Evolutionary conservation across 2,113 vertebrate genomes (phyloP).

Genomic region (Xyliphius kryptos): DNA sequence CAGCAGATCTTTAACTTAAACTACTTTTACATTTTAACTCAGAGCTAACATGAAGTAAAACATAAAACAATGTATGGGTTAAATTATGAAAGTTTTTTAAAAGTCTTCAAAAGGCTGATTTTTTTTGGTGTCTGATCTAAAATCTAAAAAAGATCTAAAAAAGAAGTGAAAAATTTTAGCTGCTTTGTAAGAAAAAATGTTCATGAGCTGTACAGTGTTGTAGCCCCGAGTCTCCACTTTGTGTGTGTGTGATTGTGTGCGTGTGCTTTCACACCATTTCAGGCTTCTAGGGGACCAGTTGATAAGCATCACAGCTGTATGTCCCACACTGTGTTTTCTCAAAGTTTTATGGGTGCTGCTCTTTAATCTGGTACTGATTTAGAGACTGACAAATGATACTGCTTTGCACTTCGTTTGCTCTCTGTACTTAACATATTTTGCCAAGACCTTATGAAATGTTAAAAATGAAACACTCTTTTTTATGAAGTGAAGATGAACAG

Average conservation of each 20-base stretch:
- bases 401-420: slow-evolving; percentile 10
- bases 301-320: slow-evolving; percentile 45
- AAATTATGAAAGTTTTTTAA: too few species aligned
- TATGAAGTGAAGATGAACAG: neutral
- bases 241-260: slow-evolving; percentile 2
- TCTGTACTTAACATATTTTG: neutral
- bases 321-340: slow-evolving; percentile 25
- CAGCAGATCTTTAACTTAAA: too few species aligned
- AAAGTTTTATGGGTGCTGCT: slow-evolving; percentile 30
- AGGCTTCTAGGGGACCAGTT: slow-evolving; percentile 10
- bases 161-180: neutral
- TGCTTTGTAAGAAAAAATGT: slow-evolving; percentile 1
- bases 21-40: too few species aligned
- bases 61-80: too few species aligned
- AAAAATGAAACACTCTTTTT: slow-evolving; percentile 28
- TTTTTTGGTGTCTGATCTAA: neutral
- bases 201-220: slow-evolving; percentile 11
- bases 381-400: slow-evolving; percentile 23
- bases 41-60: too few species aligned
- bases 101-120: too few species aligned
- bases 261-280: slow-evolving; percentile 11
- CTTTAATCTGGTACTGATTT: slow-evolving; percentile 40
- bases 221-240: slow-evolving; percentile 13
- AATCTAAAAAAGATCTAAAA: neutral
- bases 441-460: slow-evolving; percentile 5